A percentile compares a stretch with the other conserved stretches of the same genome.
phyloP scores from a whole-genome alignment of 2,797 vertebrate genomes.

The Danio choprae region DNA sequence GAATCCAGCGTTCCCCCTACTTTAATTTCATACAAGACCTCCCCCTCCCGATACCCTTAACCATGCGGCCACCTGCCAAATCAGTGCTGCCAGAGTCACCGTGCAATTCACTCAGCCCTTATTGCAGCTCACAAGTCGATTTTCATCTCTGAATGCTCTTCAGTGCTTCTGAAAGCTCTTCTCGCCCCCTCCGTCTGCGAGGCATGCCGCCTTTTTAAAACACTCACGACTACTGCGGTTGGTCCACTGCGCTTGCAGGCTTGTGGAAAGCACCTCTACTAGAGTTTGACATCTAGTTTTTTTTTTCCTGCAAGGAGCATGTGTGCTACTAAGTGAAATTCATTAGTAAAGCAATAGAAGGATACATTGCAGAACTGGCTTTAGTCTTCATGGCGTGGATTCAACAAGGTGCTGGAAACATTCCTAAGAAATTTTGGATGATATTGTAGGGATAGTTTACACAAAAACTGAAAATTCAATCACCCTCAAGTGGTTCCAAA shows the following conservation, averaged over 20 bases:
- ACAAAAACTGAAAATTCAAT: no score
- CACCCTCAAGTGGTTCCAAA: no score
- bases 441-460: no score
- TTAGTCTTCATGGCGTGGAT: no score
- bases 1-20: slow-evolving; percentile 50
- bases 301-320: neutral
- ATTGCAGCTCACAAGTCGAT: slow-evolving; percentile 51
- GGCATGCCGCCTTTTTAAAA: slow-evolving; percentile 43
- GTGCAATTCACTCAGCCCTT: slow-evolving; percentile 50
- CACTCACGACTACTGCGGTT: slow-evolving; percentile 10
- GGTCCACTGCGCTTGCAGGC: slow-evolving; percentile 1
- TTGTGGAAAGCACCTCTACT: slow-evolving; percentile 3
- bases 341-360: no score
- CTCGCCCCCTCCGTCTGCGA: slow-evolving; percentile 37
- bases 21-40: slow-evolving; percentile 62
- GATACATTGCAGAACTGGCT: no score
- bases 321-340: neutral
- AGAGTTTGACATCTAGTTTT: neutral
- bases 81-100: slow-evolving; percentile 47
- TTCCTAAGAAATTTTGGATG: no score
- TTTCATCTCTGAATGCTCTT: slow-evolving; percentile 58
- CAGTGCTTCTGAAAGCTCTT: slow-evolving; percentile 48
- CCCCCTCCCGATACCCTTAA: slow-evolving; percentile 1
- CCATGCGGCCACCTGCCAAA: slow-evolving; percentile 41
- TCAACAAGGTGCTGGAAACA: no score